These are phyloP conservation scores for Acrocephalus kingi DNA, from an alignment of 2,113 vertebrate genomes.

Conservation along the genomic window DNA sequence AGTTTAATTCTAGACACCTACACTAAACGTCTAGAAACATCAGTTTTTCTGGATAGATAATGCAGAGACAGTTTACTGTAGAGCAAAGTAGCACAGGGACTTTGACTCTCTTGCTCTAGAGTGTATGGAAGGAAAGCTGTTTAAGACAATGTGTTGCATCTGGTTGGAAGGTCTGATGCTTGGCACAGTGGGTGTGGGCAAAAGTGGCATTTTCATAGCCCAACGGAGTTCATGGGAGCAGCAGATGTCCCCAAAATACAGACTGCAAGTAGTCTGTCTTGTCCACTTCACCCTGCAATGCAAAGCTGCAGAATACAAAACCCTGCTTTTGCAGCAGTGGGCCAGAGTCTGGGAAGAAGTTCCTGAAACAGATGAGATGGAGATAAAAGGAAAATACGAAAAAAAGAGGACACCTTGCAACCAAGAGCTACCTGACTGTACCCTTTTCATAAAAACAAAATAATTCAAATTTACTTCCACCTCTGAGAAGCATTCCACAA, in stretches of 20 bases:
- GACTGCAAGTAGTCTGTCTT: not conserved
- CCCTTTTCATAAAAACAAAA: not conserved
- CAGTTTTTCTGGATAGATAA: not conserved
- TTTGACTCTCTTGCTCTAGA: not conserved
- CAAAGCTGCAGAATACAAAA: accelerated
- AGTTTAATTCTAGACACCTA: not conserved
- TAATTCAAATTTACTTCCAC: not conserved
- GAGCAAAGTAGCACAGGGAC: not conserved
- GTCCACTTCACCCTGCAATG: not conserved
- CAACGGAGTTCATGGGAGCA: not conserved
- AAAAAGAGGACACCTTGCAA: not conserved
- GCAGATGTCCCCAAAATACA: not conserved
- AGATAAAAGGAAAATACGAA: not conserved
- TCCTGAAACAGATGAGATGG: not conserved
- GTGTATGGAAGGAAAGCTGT: not conserved
- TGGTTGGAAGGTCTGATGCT: not conserved
- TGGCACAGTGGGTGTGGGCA: not conserved
- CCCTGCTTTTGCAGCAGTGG: not conserved
- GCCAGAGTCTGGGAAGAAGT: not conserved
- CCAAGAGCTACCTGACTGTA: not conserved
- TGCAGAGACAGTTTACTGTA: not conserved
- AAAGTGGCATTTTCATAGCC: not conserved
- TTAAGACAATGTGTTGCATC: not conserved
- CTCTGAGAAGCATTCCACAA: not conserved
- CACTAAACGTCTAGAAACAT: not conserved